Conservation (phyloP, 2,113 vertebrate genomes). For the Nestor notabilis region DNA sequence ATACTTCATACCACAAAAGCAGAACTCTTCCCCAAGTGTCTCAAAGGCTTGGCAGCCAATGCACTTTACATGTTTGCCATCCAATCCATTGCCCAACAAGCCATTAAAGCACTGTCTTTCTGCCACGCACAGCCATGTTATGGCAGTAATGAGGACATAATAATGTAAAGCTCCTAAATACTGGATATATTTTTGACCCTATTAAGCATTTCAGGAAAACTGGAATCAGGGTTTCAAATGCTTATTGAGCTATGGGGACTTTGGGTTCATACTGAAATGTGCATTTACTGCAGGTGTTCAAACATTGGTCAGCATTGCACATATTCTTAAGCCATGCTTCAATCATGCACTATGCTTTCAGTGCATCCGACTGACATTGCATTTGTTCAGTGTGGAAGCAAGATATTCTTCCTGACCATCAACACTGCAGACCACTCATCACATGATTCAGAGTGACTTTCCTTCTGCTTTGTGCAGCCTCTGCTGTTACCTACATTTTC, state of each 20-base stretch:
- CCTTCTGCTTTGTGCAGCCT: background rate
- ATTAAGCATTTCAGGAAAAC: background rate
- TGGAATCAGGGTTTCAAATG: background rate
- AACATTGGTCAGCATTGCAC: background rate
- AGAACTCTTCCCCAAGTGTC: background rate
- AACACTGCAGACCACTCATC: background rate
- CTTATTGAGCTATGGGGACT: background rate
- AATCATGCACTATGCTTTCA: background rate
- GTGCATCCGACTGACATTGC: background rate
- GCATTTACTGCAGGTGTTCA: background rate
- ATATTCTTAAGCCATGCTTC: background rate
- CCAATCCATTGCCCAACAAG: background rate
- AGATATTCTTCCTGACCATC: background rate
- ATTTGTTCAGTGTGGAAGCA: background rate
- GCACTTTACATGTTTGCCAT: background rate
- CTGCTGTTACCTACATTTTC: background rate
- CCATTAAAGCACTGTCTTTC: background rate
- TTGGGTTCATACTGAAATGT: background rate
- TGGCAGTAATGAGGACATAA: background rate
- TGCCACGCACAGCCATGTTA: background rate
- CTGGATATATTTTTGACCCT: background rate
- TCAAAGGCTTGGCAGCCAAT: background rate
- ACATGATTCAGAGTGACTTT: background rate
- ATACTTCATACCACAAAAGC: background rate
- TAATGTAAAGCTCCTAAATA: background rate